Percentiles rank a stretch among this genome's conserved stretches.
Conservation (phyloP, 2,113 vertebrate species). For the Centrocercus urophasianus region DNA sequence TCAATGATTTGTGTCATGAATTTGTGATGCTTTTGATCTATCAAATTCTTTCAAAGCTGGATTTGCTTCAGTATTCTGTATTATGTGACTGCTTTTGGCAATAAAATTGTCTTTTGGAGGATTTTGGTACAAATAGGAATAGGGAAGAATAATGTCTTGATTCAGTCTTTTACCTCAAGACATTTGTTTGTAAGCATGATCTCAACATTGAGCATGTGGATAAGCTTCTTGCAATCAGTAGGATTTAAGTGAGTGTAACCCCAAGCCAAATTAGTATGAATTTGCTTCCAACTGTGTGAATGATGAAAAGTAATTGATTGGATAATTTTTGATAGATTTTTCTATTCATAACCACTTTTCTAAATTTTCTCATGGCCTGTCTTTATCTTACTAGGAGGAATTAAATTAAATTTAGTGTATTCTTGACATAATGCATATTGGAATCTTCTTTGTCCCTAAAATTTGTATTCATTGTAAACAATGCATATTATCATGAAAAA, state of each 20-base stretch:
- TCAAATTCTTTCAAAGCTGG: background rate
- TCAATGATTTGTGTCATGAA: background rate
- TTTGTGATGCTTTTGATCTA: background rate
- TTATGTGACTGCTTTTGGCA: background rate
- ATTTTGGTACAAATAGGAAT: background rate
- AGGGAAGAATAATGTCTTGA: background rate
- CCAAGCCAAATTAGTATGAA: background rate
- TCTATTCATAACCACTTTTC: background rate
- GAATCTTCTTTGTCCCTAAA: background rate
- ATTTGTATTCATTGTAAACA: background rate
- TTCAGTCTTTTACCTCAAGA: background rate
- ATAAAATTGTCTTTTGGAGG: background rate
- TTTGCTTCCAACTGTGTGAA: slow-evolving; percentile 2
- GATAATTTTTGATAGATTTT: slow-evolving; percentile 6
- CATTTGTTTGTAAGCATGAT: background rate
- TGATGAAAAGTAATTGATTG: slow-evolving; percentile 1
- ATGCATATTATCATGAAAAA: background rate
- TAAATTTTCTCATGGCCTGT: background rate
- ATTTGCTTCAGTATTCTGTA: background rate
- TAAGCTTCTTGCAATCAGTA: background rate
- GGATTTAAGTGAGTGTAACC: background rate
- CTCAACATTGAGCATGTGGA: background rate
- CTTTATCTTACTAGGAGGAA: background rate
- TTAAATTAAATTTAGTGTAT: background rate
- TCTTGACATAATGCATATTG: background rate